Base-by-base conservation (phyloP, 2,113 vertebrate genomes). In the Scophthalmus maximus region DNA sequence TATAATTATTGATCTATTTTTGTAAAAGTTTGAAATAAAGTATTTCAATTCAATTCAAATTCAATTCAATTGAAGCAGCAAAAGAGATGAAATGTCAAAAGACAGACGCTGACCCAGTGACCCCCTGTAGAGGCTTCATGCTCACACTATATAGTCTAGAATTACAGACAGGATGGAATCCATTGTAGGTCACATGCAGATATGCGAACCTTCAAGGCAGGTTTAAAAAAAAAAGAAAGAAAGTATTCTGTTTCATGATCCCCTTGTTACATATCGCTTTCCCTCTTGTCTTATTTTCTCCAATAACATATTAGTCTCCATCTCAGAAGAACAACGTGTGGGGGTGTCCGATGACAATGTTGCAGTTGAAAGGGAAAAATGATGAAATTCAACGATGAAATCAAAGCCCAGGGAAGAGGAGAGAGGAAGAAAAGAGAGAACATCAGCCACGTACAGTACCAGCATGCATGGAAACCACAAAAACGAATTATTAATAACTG, bases 301-400 rank as follows among this genome's bases (percentile, higher is more conserved):
- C 55, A 78, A 76, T 68, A 86, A 79, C 73, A 82, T 56, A 82
- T 83, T 73, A 59, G 18, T 76, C 63, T 64, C 40, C 25, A 29
- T 78, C 60, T 85, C 66, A 14, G 55, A 58, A 40, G 34, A 70
- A 68, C 53, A 12, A n/a, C n/a, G 29, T 61, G 34, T 75, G 49
- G 23, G 66, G 64, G 65, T 57, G 76, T 78, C 71, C 47, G 61
- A 75, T 26, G n/a, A 67, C 69, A 59, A 32, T 17, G 46, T 14
- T 20, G 49, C 32, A 51, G 44, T 22, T 70, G 61, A 88, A 83
- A 82, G 32, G 49, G 42, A 29, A 22, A 23, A 65, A 66, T 61
- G 44, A 78, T n/a, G 79, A 75, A 51, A 26, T 62, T 62, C 0
- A 17, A 18, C 25, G 29, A 53, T 22, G 10, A 2, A 29, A 44